Conservation (phyloP, 2,113 vertebrate species). For the Entelurus aequoreus region DNA sequence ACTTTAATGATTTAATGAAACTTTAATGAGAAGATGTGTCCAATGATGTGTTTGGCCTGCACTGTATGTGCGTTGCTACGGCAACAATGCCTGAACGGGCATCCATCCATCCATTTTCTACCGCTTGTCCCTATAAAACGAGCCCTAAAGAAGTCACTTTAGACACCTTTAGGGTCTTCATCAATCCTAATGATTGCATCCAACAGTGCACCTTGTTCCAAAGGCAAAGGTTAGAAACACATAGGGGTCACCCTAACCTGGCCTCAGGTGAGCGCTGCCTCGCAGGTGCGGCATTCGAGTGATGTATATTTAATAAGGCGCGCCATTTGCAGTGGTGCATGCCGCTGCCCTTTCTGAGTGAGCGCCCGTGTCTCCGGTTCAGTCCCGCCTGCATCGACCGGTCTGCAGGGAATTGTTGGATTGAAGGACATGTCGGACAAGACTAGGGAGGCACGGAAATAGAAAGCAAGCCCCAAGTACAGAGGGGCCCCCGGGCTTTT, state of each 20-base stretch:
- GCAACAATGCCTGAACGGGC: too few species aligned
- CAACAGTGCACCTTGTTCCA: neutral
- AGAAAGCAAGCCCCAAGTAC: neutral
- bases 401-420: neutral
- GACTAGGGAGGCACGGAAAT: neutral
- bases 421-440: neutral
- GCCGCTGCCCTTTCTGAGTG: slow-evolving; percentile 55
- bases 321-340: slow-evolving; percentile 56
- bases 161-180: too few species aligned
- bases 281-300: slow-evolving; percentile 45
- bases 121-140: too few species aligned
- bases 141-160: too few species aligned
- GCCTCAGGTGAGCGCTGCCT: slow-evolving; percentile 50
- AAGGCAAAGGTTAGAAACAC: slow-evolving; percentile 44
- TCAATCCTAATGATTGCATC: too few species aligned
- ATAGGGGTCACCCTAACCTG: slow-evolving; percentile 33
- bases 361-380: slow-evolving; percentile 52
- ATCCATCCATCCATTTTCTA: too few species aligned
- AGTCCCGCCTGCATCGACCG: slow-evolving; percentile 4
- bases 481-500: too few species aligned
- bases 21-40: too few species aligned
- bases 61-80: too few species aligned
- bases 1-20: too few species aligned
- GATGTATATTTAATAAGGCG: slow-evolving; percentile 73
- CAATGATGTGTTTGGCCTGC: too few species aligned